Evolutionary conservation across 2,113 vertebrate species (phyloP).

Genomic region (Terrapene triunguis): DNA sequence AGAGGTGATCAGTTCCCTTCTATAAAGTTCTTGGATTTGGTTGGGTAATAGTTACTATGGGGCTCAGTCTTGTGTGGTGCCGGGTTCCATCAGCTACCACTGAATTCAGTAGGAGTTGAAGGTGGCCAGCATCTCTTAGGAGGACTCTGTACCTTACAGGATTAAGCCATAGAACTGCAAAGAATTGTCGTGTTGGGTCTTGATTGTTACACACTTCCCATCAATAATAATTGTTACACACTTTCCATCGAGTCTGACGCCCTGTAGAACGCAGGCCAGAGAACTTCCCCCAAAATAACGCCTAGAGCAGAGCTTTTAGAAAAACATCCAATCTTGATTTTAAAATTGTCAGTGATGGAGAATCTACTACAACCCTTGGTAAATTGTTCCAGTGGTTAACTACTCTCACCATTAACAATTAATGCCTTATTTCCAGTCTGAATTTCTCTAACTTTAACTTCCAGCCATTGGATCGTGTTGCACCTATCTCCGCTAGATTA

Average conservation of each 20-base stretch:
- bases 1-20: constrained; percentile 67
- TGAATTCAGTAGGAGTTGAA: not conserved
- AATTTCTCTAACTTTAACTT: not conserved
- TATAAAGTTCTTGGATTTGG: constrained; percentile 56
- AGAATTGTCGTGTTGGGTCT: not conserved
- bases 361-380: not conserved
- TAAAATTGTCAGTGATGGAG: not conserved
- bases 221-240: not conserved
- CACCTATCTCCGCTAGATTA: not conserved
- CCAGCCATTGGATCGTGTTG: not conserved
- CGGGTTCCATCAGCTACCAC: not conserved
- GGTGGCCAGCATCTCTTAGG: not conserved
- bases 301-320: too few relatives aligned
- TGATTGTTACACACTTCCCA: not conserved
- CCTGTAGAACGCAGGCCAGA: not conserved
- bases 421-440: not conserved
- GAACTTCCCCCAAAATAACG: not conserved
- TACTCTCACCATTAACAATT: not conserved
- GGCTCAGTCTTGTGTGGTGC: constrained; percentile 53
- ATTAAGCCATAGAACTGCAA: not conserved
- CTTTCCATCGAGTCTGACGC: not conserved
- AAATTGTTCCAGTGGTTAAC: not conserved
- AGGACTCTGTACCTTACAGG: not conserved
- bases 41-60: constrained; percentile 57
- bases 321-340: not conserved